A percentile compares a stretch with the other conserved stretches of the same genome.
phyloP scores from a whole-genome alignment of 1,140 invertebrate species.

The Atta texana region DNA sequence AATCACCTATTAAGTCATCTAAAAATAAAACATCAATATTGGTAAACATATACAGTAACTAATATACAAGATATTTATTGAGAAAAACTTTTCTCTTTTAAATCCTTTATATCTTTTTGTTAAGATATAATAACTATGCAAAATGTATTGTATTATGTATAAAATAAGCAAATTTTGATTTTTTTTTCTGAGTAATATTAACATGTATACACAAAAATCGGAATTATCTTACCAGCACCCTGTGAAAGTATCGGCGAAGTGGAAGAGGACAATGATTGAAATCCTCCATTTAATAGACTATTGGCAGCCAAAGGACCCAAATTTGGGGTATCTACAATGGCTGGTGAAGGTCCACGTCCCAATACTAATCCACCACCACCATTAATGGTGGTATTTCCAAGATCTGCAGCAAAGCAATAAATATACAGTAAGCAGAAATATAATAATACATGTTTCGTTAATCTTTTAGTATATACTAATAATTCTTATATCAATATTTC shows the following conservation, averaged over 20 bases:
- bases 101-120: neutral
- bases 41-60: conserved; percentile 22
- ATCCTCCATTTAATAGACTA: conserved; percentile 86
- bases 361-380: conserved; percentile 83
- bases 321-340: conserved; percentile 84
- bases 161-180: neutral
- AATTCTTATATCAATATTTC: neutral
- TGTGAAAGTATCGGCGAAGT: conserved; percentile 88
- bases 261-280: conserved; percentile 87
- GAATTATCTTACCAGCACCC: conserved; percentile 78
- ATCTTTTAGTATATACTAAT: neutral
- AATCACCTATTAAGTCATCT: conserved; percentile 84
- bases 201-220: neutral
- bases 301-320: conserved; percentile 85
- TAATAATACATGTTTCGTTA: neutral
- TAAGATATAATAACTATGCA: neutral
- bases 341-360: conserved; percentile 86
- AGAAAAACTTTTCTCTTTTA: neutral
- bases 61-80: neutral
- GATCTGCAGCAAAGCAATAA: conserved; percentile 76
- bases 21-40: conserved; percentile 59
- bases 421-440: neutral
- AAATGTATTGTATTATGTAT: neutral
- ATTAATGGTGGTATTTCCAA: conserved; percentile 82
- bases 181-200: neutral